Percentiles rank a stretch among this genome's conserved stretches.
phyloP scores from a whole-genome alignment of 2,113 vertebrate genomes.

The Vulpes lagopus region DNA sequence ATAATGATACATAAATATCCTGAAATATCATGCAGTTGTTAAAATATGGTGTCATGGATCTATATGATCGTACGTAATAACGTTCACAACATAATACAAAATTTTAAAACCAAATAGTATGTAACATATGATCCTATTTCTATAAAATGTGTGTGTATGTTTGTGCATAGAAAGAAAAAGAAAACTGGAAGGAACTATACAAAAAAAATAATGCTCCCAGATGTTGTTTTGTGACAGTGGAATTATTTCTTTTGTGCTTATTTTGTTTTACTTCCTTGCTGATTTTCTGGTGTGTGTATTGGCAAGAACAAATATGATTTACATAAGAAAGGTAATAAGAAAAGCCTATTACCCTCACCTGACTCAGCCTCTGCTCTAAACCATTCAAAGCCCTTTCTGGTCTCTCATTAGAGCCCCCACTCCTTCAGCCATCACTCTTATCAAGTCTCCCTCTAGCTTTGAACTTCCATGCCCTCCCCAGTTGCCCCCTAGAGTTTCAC shows the following conservation, averaged over 20 bases:
- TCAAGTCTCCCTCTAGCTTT: background rate
- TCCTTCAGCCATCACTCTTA: background rate
- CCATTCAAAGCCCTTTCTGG: slow-evolving; percentile 13
- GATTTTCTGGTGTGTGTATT: background rate
- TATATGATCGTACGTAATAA: background rate
- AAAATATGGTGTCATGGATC: background rate
- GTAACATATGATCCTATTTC: background rate
- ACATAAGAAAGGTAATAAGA: slow-evolving; percentile 22
- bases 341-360: background rate
- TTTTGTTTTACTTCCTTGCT: background rate
- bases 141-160: background rate
- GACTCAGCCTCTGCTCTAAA: slow-evolving; percentile 29
- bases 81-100: background rate
- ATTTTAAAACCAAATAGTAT: background rate
- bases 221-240: background rate
- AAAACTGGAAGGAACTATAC: slow-evolving; percentile 16
- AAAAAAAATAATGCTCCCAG: slow-evolving; percentile 25
- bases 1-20: background rate
- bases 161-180: background rate
- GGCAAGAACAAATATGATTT: background rate
- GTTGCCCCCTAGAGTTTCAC: background rate
- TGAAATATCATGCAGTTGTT: background rate
- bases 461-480: slow-evolving; percentile 24
- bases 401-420: background rate
- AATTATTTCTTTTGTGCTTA: slow-evolving; percentile 21